Percentiles rank a stretch among this genome's conserved stretches.
phyloP scores from a whole-genome alignment of 2,797 vertebrate species.

The Falco biarmicus region DNA sequence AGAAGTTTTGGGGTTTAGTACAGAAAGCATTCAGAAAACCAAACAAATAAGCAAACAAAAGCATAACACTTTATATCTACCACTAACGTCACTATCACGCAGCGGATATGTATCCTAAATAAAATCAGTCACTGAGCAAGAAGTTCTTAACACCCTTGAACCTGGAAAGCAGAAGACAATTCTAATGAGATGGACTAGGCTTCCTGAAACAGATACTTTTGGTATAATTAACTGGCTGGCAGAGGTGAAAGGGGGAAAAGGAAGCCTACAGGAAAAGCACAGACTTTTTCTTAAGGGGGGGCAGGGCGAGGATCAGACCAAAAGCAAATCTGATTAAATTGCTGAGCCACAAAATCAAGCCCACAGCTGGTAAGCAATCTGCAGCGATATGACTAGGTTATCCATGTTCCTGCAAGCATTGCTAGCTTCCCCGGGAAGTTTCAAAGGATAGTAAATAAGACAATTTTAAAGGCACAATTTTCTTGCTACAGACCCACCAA shows the following conservation, averaged over 20 bases:
- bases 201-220: not conserved
- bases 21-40: not conserved
- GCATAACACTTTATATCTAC: not conserved
- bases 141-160: not conserved
- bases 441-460: not conserved
- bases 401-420: not conserved
- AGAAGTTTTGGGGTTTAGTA: not conserved
- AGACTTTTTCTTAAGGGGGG: not conserved
- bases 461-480: not conserved
- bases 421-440: not conserved
- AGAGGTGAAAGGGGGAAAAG: not conserved
- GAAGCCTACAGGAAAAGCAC: fast-evolving
- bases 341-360: not conserved
- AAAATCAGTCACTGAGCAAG: not conserved
- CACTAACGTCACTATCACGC: not conserved
- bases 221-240: not conserved
- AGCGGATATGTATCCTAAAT: not conserved
- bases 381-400: not conserved
- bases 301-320: not conserved
- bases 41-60: not conserved
- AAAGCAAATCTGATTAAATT: not conserved
- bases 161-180: not conserved
- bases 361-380: not conserved
- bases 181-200: not conserved
- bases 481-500: not conserved